These are phyloP conservation scores for Dryobates pubescens DNA, from an alignment of 2,797 vertebrate species.

Conservation along the genomic window DNA sequence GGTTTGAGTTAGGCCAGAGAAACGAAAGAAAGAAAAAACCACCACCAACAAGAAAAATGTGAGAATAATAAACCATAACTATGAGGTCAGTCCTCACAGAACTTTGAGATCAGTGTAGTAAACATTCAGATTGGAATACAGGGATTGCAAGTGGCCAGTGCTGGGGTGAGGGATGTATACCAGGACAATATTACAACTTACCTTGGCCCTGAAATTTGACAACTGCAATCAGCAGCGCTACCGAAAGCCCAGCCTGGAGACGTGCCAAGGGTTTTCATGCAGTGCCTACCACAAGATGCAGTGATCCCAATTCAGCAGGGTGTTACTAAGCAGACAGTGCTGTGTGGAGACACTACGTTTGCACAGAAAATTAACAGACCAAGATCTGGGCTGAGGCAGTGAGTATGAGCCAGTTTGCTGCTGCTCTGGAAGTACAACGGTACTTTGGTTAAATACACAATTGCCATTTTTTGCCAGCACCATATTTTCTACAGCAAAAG, in stretches of 20 bases:
- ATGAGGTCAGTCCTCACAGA: neutral
- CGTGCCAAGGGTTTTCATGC: neutral
- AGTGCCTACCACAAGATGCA: neutral
- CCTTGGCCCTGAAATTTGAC: neutral
- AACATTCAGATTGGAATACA: neutral
- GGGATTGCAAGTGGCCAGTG: neutral
- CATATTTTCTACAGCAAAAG: neutral
- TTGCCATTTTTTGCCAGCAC: neutral
- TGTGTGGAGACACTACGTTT: accelerated
- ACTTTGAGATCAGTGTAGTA: neutral
- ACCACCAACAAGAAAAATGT: neutral
- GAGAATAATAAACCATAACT: neutral
- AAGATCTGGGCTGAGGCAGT: neutral
- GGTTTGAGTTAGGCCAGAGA: neutral
- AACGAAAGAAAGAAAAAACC: neutral
- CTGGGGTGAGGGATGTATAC: neutral
- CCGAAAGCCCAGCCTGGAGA: neutral
- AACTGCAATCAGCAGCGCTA: neutral
- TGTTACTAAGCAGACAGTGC: neutral
- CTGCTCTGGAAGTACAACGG: neutral
- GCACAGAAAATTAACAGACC: neutral
- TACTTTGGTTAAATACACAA: neutral
- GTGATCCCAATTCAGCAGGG: neutral
- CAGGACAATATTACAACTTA: neutral
- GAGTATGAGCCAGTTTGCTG: neutral